Evolutionary conservation across 1,140 invertebrate genomes (phyloP), one percentile per base, ranked within the genome.

Genomic region (Drosophila simulans): DNA sequence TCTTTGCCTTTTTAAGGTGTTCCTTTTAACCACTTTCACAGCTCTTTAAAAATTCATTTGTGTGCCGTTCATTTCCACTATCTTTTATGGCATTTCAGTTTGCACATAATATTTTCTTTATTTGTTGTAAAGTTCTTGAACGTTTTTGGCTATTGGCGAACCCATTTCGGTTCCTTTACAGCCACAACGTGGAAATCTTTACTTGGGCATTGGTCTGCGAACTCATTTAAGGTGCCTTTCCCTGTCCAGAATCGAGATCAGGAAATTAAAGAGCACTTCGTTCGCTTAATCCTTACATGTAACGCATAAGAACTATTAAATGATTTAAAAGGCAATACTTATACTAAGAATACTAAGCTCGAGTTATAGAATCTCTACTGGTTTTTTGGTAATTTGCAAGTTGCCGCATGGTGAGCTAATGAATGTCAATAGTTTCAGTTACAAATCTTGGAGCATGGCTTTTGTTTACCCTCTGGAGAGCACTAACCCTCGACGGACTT

Each of bases 91-190:
- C 15, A 25, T 31, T 51, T 34, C 1, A 10, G 4, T 15, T 17
- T 17, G 10, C 27, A 59, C 37, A 55, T 10, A 11, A 25, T 45
- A 48, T 12, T 37, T 25, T 20, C 11, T 17, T 57, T 0, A 53
- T 5, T 53, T 86, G 83, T 88, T 48, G 83, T 62, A 79, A 76
- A 86, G 83, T 83, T 88, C 79, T 88, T 83, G 83, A 82, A 79
- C 82, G 59, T 72, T 57, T 15, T 60, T 79, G 75, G 42, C 54
- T 35, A 62, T 48, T 42, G 60, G 34, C 40, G 48, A 75, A 66
- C 54, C 58, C 34, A 45, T 43, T 77, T 55, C 17, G 58, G 13
- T 25, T 59, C 48, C 27, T 51, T 55, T 49, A 12, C 51, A 62
- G 64, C 60, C 85, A 63, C 57, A 60, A 78, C 57, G 82, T 86